Evolutionary conservation across 2,113 vertebrate genomes (phyloP).

Genomic region (Halcyon malimbica): DNA sequence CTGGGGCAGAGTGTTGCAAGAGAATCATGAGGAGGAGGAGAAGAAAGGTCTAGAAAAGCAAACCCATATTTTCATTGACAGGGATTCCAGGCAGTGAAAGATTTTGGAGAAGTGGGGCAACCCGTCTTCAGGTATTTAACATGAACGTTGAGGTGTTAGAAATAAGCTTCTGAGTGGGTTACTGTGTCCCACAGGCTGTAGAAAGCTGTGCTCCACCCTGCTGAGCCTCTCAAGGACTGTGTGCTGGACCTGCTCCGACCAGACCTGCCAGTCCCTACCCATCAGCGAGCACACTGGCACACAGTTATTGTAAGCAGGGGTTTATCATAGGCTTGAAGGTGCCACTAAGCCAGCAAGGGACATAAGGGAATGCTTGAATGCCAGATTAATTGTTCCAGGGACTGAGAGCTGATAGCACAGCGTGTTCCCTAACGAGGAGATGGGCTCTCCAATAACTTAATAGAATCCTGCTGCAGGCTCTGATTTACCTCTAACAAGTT

Average conservation of each 20-base stretch:
- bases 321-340: not conserved
- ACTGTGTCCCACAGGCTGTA: not conserved
- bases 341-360: not conserved
- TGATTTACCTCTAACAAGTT: constrained; percentile 29
- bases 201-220: not conserved
- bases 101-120: not conserved
- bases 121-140: not conserved
- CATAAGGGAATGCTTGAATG: accelerated
- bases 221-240: not conserved
- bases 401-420: not conserved
- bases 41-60: accelerated
- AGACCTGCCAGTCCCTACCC: not conserved
- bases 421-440: accelerated
- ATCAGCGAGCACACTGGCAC: not conserved
- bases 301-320: not conserved
- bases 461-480: not conserved
- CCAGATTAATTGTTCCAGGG: not conserved
- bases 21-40: accelerated
- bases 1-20: not conserved
- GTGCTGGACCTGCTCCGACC: not conserved
- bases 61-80: accelerated
- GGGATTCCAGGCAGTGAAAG: not conserved
- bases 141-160: not conserved
- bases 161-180: not conserved
- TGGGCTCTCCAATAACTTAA: not conserved